Conservation (phyloP, 1,140 invertebrate genomes). For the Phocides pigmalion region DNA sequence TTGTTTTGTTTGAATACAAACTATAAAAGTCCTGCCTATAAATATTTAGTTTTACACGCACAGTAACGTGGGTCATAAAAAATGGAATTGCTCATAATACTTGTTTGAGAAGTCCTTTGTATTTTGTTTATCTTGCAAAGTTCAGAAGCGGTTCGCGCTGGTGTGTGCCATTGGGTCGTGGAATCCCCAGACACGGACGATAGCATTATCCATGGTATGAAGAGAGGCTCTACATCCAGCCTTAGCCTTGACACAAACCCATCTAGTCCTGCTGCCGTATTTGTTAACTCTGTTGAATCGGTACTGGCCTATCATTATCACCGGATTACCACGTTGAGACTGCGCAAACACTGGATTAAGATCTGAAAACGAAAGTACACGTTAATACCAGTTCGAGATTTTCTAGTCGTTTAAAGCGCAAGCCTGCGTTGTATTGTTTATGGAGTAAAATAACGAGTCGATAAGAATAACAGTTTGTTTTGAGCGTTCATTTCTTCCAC, state of each 20-base stretch:
- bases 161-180: constrained; percentile 73
- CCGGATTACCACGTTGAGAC: constrained; percentile 74
- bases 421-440: too few species aligned
- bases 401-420: too few species aligned
- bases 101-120: constrained; percentile 4
- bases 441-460: too few species aligned
- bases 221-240: constrained; percentile 72
- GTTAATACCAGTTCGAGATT: constrained; percentile 41
- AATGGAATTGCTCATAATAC: constrained; percentile 29
- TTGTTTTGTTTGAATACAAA: constrained; percentile 12
- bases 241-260: constrained; percentile 78
- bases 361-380: constrained; percentile 58
- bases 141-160: constrained; percentile 71
- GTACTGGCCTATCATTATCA: constrained; percentile 79
- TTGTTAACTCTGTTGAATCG: constrained; percentile 76
- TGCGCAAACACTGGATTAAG: constrained; percentile 72
- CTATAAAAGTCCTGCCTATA: constrained; percentile 18
- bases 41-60: constrained; percentile 15
- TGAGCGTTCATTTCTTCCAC: too few species aligned
- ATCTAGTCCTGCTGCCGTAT: constrained; percentile 68
- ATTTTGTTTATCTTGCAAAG: background rate
- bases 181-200: constrained; percentile 76
- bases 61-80: constrained; percentile 12
- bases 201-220: constrained; percentile 76
- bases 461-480: too few species aligned